These are phyloP conservation scores for Rhopilema esculentum DNA, from an alignment of 30 jellyfish, hydroid and myxozoan genomes.

Conservation along the genomic window DNA sequence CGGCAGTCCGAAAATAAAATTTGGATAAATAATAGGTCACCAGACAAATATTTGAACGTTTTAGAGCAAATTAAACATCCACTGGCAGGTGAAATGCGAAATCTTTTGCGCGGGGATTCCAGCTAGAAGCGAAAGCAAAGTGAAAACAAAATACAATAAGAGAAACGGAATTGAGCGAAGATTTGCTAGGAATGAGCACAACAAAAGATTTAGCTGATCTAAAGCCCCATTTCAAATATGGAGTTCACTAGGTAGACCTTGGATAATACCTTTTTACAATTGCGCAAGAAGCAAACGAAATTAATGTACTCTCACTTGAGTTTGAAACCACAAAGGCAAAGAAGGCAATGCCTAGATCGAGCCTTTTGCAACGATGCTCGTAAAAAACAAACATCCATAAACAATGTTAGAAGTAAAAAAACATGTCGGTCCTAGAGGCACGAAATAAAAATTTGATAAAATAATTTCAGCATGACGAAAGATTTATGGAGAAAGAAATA, in stretches of 20 bases:
- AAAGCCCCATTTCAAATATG: neutral
- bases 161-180: neutral
- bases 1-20: neutral
- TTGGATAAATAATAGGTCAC: neutral
- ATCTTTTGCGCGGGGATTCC: neutral
- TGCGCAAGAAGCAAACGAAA: neutral
- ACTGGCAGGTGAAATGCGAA: conserved; percentile 38
- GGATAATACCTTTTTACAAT: neutral
- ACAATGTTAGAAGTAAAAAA: no score
- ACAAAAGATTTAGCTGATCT: neutral
- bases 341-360: no score
- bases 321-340: neutral
- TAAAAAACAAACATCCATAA: no score
- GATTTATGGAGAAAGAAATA: no score
- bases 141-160: neutral
- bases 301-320: neutral
- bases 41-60: conserved; percentile 34
- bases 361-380: neutral
- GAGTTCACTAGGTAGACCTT: neutral
- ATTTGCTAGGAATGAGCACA: neutral
- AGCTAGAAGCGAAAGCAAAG: neutral
- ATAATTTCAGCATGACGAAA: no score
- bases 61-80: conserved; percentile 19
- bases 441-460: no score
- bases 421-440: no score